Conservation (phyloP, 2,888 invertebrate genomes). For the Amblyjoppa fuscipennis region DNA sequence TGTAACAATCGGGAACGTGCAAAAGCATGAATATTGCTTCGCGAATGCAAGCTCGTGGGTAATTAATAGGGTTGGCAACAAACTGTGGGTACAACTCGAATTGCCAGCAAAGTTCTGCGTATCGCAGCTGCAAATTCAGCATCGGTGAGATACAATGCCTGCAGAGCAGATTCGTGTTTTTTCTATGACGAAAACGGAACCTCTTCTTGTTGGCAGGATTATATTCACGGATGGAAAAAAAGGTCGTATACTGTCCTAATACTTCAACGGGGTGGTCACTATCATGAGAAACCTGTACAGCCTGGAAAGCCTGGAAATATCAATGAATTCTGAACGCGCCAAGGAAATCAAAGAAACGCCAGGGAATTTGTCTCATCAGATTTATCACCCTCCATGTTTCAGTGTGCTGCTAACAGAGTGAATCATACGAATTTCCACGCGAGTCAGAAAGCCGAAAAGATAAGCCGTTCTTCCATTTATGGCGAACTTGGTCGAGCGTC, state of each 20-base stretch:
- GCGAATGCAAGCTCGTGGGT: slow-evolving; percentile 31
- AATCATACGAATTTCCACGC: slow-evolving; percentile 2
- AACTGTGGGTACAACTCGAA: background rate
- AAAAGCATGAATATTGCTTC: background rate
- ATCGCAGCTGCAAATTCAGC: background rate
- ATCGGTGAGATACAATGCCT: background rate
- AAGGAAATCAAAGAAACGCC: background rate
- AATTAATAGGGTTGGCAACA: background rate
- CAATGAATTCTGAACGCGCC: background rate
- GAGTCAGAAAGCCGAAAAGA: background rate
- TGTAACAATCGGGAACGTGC: background rate
- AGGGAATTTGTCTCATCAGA: background rate
- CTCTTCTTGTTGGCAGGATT: background rate
- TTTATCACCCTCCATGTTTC: background rate
- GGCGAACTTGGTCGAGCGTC: background rate
- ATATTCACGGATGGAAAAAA: background rate
- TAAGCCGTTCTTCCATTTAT: background rate
- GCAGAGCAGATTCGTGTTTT: background rate
- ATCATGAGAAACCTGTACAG: background rate
- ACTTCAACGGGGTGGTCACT: background rate
- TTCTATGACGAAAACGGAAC: too few relatives aligned
- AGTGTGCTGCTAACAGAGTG: background rate
- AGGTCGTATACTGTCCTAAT: background rate
- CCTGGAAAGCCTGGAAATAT: background rate
- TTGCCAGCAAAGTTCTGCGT: background rate